Conservation (phyloP, 2,113 vertebrate genomes). For the Galbula dea region DNA sequence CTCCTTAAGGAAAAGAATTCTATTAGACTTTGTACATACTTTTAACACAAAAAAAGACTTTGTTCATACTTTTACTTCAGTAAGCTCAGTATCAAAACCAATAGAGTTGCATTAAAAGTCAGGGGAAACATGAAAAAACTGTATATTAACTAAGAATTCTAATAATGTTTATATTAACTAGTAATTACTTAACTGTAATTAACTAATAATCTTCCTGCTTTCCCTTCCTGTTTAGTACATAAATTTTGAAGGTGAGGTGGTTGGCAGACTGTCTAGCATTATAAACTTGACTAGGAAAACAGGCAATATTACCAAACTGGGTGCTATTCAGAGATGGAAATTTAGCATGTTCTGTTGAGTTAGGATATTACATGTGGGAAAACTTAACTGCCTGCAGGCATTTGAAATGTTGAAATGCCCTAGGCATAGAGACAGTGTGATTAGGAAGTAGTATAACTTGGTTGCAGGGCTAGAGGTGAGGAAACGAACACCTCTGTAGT, state of each 20-base stretch:
- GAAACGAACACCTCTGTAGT: not conserved
- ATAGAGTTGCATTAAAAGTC: not conserved
- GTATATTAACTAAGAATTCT: not conserved
- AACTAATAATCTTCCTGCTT: not conserved
- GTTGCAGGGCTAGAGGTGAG: not conserved
- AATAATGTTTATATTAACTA: no score
- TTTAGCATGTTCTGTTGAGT: not conserved
- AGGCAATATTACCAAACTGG: not conserved
- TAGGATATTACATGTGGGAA: not conserved
- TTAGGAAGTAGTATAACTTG: not conserved
- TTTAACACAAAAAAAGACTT: not conserved
- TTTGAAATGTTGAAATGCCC: not conserved
- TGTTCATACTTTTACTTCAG: not conserved
- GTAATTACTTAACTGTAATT: no score
- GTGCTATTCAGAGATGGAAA: not conserved
- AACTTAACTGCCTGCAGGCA: not conserved
- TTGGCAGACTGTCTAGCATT: not conserved
- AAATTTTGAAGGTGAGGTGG: not conserved
- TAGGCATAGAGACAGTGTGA: not conserved
- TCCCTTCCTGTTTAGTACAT: accelerated
- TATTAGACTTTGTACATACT: not conserved
- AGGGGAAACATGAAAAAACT: accelerated
- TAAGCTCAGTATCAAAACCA: not conserved
- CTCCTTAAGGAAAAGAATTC: not conserved
- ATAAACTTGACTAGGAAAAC: not conserved